Percentiles rank a stretch among this genome's conserved stretches.
phyloP scores from a whole-genome alignment of 2,113 vertebrate species.

The Pelecanus crispus region DNA sequence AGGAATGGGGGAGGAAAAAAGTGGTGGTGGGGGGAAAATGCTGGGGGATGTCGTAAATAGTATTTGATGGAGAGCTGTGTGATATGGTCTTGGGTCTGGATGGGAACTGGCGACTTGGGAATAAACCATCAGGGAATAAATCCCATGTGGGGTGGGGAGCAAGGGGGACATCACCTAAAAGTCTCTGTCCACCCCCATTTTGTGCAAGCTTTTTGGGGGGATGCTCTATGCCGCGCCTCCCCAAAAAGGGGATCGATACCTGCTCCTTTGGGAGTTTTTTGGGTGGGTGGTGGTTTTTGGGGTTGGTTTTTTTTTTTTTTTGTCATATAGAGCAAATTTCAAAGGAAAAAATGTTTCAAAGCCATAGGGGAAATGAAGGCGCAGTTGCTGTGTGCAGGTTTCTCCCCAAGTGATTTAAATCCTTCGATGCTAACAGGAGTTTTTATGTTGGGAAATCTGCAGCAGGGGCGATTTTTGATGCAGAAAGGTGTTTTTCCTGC shows the following conservation, averaged over 20 bases:
- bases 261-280: background rate
- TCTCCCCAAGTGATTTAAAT: background rate
- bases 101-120: accelerated
- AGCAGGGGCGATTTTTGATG: background rate
- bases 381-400: background rate
- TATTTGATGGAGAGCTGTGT: background rate
- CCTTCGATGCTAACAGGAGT: background rate
- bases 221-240: background rate
- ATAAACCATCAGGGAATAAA: background rate
- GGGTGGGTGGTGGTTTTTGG: too few relatives aligned
- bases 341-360: background rate
- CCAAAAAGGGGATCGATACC: background rate
- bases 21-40: background rate
- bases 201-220: background rate
- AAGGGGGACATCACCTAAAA: background rate
- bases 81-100: background rate
- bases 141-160: background rate
- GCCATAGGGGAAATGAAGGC: background rate
- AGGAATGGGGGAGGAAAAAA: background rate
- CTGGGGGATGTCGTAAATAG: background rate
- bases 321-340: background rate
- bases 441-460: background rate
- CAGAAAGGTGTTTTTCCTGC: background rate
- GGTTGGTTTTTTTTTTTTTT: background rate
- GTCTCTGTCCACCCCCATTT: background rate